Conservation (phyloP, 2,888 invertebrate genomes). For the Pomacea canaliculata region DNA sequence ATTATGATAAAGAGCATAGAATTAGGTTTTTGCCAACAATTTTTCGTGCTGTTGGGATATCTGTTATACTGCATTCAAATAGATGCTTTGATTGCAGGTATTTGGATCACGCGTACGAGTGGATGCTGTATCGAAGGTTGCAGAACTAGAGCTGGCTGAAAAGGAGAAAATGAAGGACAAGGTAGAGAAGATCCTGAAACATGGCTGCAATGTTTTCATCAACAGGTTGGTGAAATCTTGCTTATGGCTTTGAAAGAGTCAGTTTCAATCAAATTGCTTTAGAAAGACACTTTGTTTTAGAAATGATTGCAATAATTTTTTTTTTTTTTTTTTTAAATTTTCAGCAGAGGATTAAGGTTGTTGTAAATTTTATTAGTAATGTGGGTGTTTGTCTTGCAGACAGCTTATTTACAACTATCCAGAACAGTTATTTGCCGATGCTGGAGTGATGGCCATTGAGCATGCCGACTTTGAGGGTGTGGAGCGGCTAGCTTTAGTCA, state of each 20-base stretch:
- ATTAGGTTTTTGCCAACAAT: too few relatives aligned
- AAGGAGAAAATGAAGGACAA: conserved; percentile 99
- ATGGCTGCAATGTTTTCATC: conserved; percentile 97
- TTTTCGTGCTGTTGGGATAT: too few relatives aligned
- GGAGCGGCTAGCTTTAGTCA: conserved; percentile 94
- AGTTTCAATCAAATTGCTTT: too few relatives aligned
- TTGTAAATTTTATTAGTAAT: too few relatives aligned
- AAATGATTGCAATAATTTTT: too few relatives aligned
- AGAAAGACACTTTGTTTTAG: too few relatives aligned
- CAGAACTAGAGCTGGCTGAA: conserved; percentile 96
- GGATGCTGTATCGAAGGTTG: conserved; percentile 81
- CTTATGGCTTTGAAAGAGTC: too few relatives aligned
- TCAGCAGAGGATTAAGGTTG: too few relatives aligned
- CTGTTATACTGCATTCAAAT: too few relatives aligned
- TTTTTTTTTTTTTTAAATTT: too few relatives aligned
- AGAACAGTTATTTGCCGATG: conserved; percentile 98
- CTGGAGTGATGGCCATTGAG: conserved; percentile 98
- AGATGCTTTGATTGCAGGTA: conserved; percentile 69
- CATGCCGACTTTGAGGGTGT: conserved; percentile 99
- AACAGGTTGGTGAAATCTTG: conserved; percentile 77
- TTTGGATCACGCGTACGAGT: conserved; percentile 90
- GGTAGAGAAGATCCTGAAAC: conserved; percentile 93
- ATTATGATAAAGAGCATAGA: too few relatives aligned
- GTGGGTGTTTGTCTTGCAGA: conserved; percentile 70
- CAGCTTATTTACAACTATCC: conserved; percentile 99